A percentile compares a stretch with the other conserved stretches of the same genome.
phyloP scores from a whole-genome alignment of 1,140 invertebrate species.

The Asbolus verrucosus region DNA sequence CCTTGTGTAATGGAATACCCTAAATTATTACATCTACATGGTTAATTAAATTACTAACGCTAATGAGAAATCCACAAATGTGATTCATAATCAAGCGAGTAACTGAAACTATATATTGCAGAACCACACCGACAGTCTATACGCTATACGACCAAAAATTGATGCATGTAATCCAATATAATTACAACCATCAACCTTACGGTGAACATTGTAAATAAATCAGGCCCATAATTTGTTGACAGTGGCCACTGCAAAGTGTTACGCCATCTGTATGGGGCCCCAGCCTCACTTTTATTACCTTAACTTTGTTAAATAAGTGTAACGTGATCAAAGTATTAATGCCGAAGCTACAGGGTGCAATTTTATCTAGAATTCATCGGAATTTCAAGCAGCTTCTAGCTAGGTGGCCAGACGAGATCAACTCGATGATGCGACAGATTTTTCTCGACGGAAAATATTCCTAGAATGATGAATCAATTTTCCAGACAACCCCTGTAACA shows the following conservation, averaged over 20 bases:
- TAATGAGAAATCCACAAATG: constrained; percentile 43
- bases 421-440: constrained; percentile 5
- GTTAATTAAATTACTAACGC: constrained; percentile 42
- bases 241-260: not conserved
- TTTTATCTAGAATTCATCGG: constrained; percentile 27
- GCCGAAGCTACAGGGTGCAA: constrained; percentile 35
- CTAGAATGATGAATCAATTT: constrained; percentile 12
- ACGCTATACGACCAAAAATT: too few species aligned
- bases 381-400: constrained; percentile 20
- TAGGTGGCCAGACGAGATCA: constrained; percentile 6
- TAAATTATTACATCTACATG: constrained; percentile 43
- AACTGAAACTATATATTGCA: constrained; percentile 1
- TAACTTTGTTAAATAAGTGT: constrained; percentile 40
- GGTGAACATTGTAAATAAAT: constrained; percentile 5
- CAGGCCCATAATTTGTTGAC: constrained; percentile 21
- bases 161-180: too few species aligned
- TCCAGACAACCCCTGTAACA: constrained; percentile 8
- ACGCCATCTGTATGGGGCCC: constrained; percentile 14
- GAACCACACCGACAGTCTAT: constrained; percentile 5
- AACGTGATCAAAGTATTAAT: constrained; percentile 39
- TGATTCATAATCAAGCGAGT: constrained; percentile 26
- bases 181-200: too few species aligned
- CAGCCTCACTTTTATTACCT: constrained; percentile 26
- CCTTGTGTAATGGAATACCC: constrained; percentile 30
- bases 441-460: constrained; percentile 13